phyloP scores from a whole-genome alignment of 2,113 vertebrate species.

The Oryzias woworae region DNA sequence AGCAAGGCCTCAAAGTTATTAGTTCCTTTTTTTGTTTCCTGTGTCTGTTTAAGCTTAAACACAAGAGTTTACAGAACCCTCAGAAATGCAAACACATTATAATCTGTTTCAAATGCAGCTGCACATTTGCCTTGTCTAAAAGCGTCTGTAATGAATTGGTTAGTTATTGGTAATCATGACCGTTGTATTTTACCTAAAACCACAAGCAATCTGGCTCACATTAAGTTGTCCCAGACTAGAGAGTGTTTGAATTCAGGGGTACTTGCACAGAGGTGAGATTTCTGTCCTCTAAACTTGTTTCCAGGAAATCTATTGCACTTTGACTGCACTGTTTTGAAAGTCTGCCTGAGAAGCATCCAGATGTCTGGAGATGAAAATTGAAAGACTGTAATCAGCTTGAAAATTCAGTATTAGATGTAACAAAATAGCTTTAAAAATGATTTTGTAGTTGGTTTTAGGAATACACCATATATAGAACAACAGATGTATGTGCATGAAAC shows the following conservation, averaged over 20 bases:
- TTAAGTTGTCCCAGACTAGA: slow-evolving; percentile 53
- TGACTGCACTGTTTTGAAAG: slow-evolving; percentile 17
- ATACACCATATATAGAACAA: neutral
- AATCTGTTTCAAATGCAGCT: slow-evolving; percentile 56
- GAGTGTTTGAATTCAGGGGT: slow-evolving; percentile 30
- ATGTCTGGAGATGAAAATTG: slow-evolving; percentile 47
- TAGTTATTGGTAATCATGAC: slow-evolving; percentile 73
- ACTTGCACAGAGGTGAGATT: slow-evolving; percentile 53
- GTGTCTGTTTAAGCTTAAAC: slow-evolving; percentile 27
- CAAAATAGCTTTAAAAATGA: slow-evolving; percentile 54
- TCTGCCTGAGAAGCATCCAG: slow-evolving; percentile 59
- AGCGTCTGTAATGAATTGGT: slow-evolving; percentile 69
- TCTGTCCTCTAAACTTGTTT: slow-evolving; percentile 52
- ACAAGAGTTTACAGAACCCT: slow-evolving; percentile 11
- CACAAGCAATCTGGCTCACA: slow-evolving; percentile 65
- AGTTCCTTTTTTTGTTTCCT: slow-evolving; percentile 61
- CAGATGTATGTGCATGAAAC: neutral
- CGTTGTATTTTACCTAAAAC: slow-evolving; percentile 65
- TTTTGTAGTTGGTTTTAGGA: slow-evolving; percentile 43
- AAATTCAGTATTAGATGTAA: slow-evolving; percentile 39
- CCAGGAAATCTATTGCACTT: slow-evolving; percentile 46
- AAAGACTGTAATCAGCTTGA: slow-evolving; percentile 32
- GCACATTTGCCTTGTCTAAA: slow-evolving; percentile 56
- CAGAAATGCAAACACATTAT: slow-evolving; percentile 20
- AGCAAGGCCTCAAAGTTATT: slow-evolving; percentile 51